Evolutionary conservation across 2,113 vertebrate species (phyloP).

Genomic region (Phainopepla nitens): DNA sequence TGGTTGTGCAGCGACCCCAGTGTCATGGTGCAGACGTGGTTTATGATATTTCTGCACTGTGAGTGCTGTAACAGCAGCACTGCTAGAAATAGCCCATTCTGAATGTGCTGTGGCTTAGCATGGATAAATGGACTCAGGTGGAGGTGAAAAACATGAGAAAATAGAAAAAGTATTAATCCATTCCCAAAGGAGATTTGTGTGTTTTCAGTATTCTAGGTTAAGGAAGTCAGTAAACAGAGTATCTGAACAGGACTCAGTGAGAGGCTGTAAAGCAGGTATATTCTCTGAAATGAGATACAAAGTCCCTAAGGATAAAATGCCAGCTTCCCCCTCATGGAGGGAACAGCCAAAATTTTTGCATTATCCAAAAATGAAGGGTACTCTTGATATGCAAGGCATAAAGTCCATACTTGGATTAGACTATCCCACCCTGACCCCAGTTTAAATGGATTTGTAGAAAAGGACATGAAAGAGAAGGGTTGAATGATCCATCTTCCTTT

Average conservation of each 20-base stretch:
- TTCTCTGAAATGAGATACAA: not conserved
- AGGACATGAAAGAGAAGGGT: not conserved
- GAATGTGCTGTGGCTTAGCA: not conserved
- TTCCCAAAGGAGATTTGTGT: not conserved
- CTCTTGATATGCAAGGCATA: not conserved
- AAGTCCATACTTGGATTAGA: not conserved
- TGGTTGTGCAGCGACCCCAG: not conserved
- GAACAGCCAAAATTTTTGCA: not conserved
- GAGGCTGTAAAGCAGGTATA: not conserved
- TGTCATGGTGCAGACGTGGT: not conserved
- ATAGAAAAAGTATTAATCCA: not conserved
- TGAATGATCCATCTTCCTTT: not conserved
- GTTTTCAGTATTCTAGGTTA: not conserved
- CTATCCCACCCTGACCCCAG: too few species aligned
- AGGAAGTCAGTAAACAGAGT: not conserved
- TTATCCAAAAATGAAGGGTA: not conserved
- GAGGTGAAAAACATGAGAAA: not conserved
- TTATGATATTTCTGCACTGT: not conserved
- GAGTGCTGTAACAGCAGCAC: not conserved
- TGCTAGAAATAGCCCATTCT: not conserved
- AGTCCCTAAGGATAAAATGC: not conserved
- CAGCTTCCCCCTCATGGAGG: not conserved
- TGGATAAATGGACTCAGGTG: not conserved
- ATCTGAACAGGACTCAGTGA: not conserved
- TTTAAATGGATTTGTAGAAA: not conserved